phyloP scores from a whole-genome alignment of 2,888 invertebrate genomes.

The Tupiocoris notatus region DNA sequence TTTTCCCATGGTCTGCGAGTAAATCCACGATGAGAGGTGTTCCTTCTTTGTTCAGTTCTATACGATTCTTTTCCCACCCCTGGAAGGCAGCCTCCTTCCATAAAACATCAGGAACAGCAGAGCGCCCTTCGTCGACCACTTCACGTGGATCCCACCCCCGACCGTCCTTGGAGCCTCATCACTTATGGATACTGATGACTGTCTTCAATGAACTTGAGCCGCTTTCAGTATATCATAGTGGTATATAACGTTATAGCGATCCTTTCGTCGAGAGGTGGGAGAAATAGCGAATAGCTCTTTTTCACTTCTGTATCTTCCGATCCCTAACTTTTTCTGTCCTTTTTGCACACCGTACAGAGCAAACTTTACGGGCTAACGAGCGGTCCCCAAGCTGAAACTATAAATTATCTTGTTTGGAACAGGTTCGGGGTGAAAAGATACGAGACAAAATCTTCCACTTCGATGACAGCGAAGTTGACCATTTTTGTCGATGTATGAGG shows the following conservation, averaged over 20 bases:
- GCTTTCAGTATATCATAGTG: slow-evolving; percentile 46
- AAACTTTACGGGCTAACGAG: slow-evolving; percentile 34
- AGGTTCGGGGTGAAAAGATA: too few relatives aligned
- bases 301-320: not conserved
- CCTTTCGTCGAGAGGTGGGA: slow-evolving; percentile 6
- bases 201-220: slow-evolving; percentile 50
- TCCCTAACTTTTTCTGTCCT: not conserved
- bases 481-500: too few relatives aligned
- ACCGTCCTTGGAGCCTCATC: slow-evolving; percentile 47
- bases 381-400: slow-evolving; percentile 7
- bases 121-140: not conserved
- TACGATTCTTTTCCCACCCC: slow-evolving; percentile 36
- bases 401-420: slow-evolving; percentile 2
- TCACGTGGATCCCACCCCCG: slow-evolving; percentile 7
- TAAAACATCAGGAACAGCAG: slow-evolving; percentile 48
- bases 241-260: slow-evolving; percentile 43
- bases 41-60: not conserved
- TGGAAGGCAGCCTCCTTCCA: slow-evolving; percentile 45
- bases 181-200: slow-evolving; percentile 53
- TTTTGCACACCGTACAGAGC: not conserved
- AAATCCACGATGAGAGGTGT: slow-evolving; percentile 34
- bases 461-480: too few relatives aligned
- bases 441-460: too few relatives aligned
- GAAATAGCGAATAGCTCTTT: not conserved
- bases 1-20: too few relatives aligned